Base-by-base conservation (phyloP, 2,888 invertebrate species). In the Epinotia ramella region DNA sequence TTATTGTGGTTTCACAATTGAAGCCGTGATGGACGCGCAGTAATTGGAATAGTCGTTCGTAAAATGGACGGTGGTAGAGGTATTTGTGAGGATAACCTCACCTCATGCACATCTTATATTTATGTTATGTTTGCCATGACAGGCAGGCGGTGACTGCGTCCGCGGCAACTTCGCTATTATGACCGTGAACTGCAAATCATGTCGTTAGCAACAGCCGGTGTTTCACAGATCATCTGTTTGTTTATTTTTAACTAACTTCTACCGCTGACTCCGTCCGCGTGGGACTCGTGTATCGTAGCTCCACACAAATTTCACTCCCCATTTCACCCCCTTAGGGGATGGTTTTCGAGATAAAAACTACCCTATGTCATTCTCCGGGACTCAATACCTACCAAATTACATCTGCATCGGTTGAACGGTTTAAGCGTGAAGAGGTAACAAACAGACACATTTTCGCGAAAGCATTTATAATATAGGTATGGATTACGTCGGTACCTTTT, bases 51-150 rank as follows among this genome's bases (percentile, higher is more conserved):
- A 13, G 2, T 40, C 70, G 33, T 40, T 65, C 9, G 49, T 7
- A 20, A 24, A 70, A 16, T 59, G 33, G 9, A 3, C 28, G 16
- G 62, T 33, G 28, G 68, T 68, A 16, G 57, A 69, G 69, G 70
- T 76, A 75, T 76, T 71, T 71, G 73, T 53, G 60, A 66, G 71
- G 44, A 76, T 75, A 66, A 71, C 66, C 66, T 75, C 49, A 75
- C 70, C 71, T 71, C 57, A 33, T 70, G 66, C 75, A 66, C 65
- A 64, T n/a, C n/a, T 65, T 40, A 57, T 74, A 74, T 69, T 69
- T 74, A 59, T 56, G 70, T 69, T 74, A 59, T 56, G 70, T 74
- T 64, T 63, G 68, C 44, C 20, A 66, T 76, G 75, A 71, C 66
- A 40, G 3, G 70, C 70, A 70, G 74, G 59, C 46, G 33, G n/a